Evolutionary conservation across 2,888 invertebrate species (phyloP).

Genomic region (Chymomyza fuscimana): DNA sequence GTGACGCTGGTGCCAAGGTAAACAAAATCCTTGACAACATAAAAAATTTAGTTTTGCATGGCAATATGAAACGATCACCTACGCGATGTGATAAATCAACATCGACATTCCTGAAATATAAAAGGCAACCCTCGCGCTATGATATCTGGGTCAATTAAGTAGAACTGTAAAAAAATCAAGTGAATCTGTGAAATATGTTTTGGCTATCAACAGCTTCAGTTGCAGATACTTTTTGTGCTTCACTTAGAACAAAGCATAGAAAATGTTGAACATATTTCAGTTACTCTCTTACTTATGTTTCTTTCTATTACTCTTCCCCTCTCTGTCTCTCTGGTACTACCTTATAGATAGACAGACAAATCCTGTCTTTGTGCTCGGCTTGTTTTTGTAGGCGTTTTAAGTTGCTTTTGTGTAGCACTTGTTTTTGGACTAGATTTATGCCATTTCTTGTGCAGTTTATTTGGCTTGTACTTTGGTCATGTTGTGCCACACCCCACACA

Average conservation of each 20-base stretch:
- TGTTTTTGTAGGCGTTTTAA: conserved; percentile 48
- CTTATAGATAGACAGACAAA: neutral
- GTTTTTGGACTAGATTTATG: conserved; percentile 41
- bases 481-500: neutral
- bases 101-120: too few relatives aligned
- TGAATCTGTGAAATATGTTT: neutral
- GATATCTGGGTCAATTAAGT: neutral
- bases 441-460: conserved; percentile 53
- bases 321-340: conserved; percentile 17
- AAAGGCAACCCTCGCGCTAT: neutral
- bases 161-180: neutral
- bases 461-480: conserved; percentile 23
- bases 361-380: conserved; percentile 6
- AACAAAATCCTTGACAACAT: too few relatives aligned
- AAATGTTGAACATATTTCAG: conserved; percentile 11
- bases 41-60: too few relatives aligned
- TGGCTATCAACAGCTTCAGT: neutral
- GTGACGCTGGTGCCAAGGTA: too few relatives aligned
- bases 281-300: conserved; percentile 5
- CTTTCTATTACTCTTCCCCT: neutral
- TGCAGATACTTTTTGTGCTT: neutral
- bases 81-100: too few relatives aligned
- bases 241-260: too few relatives aligned
- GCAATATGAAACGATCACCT: too few relatives aligned
- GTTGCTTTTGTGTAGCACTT: conserved; percentile 52